Conservation (phyloP, 2,797 vertebrate species). For the Pseudomugil tenellus region DNA sequence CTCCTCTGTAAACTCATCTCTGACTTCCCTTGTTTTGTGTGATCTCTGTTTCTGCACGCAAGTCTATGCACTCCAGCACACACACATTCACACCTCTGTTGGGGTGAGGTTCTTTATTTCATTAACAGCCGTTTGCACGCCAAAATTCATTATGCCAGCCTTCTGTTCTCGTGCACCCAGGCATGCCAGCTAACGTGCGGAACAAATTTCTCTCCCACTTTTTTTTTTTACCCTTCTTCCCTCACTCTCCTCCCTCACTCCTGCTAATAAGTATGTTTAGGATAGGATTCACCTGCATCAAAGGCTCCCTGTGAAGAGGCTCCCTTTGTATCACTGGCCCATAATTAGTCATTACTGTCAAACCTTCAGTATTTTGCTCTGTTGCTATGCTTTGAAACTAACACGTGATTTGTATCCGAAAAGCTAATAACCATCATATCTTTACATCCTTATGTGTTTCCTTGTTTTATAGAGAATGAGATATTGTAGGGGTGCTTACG, state of each 20-base stretch:
- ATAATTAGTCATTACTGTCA: slow-evolving; percentile 77
- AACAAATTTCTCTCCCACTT: slow-evolving; percentile 70
- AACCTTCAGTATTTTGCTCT: slow-evolving; percentile 53
- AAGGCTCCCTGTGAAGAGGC: slow-evolving; percentile 68
- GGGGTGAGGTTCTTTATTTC: slow-evolving; percentile 78
- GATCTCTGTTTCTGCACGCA: slow-evolving; percentile 31
- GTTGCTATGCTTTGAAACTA: slow-evolving; percentile 61
- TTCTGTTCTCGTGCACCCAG: slow-evolving; percentile 78
- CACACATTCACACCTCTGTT: slow-evolving; percentile 60
- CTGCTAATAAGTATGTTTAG: slow-evolving; percentile 80
- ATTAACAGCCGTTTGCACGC: slow-evolving; percentile 76
- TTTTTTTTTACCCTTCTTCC: slow-evolving; percentile 43
- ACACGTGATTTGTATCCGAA: slow-evolving; percentile 61
- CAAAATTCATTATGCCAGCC: slow-evolving; percentile 81
- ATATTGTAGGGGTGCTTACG: too few species aligned
- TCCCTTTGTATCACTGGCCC: slow-evolving; percentile 63
- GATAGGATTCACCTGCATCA: slow-evolving; percentile 80
- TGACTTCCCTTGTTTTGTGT: slow-evolving; percentile 13
- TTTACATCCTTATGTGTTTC: slow-evolving; percentile 13
- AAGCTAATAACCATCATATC: slow-evolving; percentile 52
- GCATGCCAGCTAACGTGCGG: slow-evolving; percentile 79
- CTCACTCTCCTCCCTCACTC: slow-evolving; percentile 45
- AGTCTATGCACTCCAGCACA: slow-evolving; percentile 23
- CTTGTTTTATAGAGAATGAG: slow-evolving; percentile 17
- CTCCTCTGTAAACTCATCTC: neutral